Conservation (phyloP, 2,113 vertebrate species). For the Rattus rattus region DNA sequence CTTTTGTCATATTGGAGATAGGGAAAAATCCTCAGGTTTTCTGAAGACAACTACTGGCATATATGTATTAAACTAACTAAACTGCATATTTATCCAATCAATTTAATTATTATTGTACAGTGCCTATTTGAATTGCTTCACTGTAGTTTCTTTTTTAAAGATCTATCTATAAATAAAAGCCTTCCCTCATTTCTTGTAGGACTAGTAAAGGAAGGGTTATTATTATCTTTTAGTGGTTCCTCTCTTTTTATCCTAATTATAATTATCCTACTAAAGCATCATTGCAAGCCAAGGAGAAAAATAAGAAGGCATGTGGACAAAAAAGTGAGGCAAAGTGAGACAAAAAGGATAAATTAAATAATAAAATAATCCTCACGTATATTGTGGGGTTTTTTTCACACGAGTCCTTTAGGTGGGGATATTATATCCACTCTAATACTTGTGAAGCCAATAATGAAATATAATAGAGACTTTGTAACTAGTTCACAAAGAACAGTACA, state of each 20-base stretch:
- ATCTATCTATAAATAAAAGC: neutral
- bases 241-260: neutral
- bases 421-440: neutral
- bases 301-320: neutral
- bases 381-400: neutral
- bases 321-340: too few relatives aligned
- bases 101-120: neutral
- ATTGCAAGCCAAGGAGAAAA: neutral
- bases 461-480: neutral
- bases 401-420: neutral
- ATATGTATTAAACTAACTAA: conserved; percentile 27
- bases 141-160: neutral
- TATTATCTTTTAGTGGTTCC: neutral
- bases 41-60: neutral
- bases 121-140: neutral
- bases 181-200: neutral
- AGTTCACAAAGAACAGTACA: neutral
- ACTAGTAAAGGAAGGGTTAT: neutral
- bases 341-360: neutral
- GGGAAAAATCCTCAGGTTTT: neutral
- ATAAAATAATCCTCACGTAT: neutral
- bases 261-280: neutral
- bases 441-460: neutral
- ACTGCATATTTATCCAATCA: neutral
- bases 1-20: too few relatives aligned